phyloP scores from a whole-genome alignment of 1,140 invertebrate genomes.

The Orchesella cincta region DNA sequence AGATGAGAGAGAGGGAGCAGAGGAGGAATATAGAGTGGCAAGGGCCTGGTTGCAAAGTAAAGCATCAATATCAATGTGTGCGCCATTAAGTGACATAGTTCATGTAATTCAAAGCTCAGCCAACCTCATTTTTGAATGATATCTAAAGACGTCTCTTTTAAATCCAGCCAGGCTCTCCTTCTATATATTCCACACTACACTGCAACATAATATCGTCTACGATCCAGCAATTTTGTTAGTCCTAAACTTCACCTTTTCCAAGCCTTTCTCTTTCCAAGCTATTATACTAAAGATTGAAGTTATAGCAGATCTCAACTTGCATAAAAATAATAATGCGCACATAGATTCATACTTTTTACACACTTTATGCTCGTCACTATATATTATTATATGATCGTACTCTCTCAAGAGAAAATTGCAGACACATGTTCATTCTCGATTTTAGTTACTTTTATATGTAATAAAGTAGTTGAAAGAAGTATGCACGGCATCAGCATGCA shows the following conservation, averaged over 20 bases:
- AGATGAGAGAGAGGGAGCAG: no score
- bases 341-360: not conserved
- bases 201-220: not conserved
- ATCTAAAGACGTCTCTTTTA: no score
- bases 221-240: not conserved
- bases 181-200: no score
- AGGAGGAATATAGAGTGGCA: no score
- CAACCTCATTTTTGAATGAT: no score
- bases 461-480: not conserved
- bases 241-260: not conserved
- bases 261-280: not conserved
- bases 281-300: not conserved
- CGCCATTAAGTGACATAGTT: no score
- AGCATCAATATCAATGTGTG: no score
- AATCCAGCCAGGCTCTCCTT: no score
- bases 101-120: no score
- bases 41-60: no score
- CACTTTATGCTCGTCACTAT: not conserved
- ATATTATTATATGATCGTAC: constrained; percentile 2
- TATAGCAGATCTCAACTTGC: not conserved
- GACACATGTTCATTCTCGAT: constrained; percentile 9
- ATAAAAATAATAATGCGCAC: not conserved
- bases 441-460: constrained; percentile 2
- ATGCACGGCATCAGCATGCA: not conserved
- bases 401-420: constrained; percentile 8